phyloP scores from a whole-genome alignment of 2,888 invertebrate genomes.

The Spodoptera exigua region DNA sequence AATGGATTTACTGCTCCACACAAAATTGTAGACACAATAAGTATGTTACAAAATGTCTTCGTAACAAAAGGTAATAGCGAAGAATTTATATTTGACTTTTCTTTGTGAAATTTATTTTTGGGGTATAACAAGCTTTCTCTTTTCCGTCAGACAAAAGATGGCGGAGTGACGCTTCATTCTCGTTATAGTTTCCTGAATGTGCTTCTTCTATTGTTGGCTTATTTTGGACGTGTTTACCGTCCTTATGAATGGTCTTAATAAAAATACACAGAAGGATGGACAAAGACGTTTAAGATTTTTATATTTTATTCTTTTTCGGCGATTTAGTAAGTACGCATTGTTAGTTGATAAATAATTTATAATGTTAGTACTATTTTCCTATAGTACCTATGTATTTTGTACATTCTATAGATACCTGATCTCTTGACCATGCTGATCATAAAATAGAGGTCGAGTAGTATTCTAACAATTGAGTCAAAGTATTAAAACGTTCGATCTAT shows the following conservation, averaged over 20 bases:
- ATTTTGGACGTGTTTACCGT: constrained; percentile 2
- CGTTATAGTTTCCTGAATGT: constrained; percentile 37
- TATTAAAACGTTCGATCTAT: background rate
- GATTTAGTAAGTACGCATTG: too few species aligned
- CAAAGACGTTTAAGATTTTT: background rate
- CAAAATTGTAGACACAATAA: constrained; percentile 60
- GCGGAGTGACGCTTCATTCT: constrained; percentile 38
- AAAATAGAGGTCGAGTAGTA: too few species aligned
- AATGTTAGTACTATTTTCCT: too few species aligned
- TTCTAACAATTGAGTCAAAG: too few species aligned
- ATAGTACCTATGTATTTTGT: too few species aligned
- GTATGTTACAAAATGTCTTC: constrained; percentile 54
- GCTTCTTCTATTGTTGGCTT: constrained; percentile 12
- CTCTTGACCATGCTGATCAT: too few species aligned
- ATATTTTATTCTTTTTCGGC: too few species aligned
- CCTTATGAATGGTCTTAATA: background rate
- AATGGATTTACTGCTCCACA: constrained; percentile 67
- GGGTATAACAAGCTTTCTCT: constrained; percentile 41
- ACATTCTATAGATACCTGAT: too few species aligned
- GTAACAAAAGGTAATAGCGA: constrained; percentile 46
- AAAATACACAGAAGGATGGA: background rate
- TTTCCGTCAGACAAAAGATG: constrained; percentile 45
- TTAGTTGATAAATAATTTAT: too few species aligned
- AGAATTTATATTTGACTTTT: constrained; percentile 50
- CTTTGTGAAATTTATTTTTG: constrained; percentile 50